These are phyloP conservation scores for Synergus gifuensis DNA, from an alignment of 2,888 invertebrate genomes.

Conservation along the genomic window DNA sequence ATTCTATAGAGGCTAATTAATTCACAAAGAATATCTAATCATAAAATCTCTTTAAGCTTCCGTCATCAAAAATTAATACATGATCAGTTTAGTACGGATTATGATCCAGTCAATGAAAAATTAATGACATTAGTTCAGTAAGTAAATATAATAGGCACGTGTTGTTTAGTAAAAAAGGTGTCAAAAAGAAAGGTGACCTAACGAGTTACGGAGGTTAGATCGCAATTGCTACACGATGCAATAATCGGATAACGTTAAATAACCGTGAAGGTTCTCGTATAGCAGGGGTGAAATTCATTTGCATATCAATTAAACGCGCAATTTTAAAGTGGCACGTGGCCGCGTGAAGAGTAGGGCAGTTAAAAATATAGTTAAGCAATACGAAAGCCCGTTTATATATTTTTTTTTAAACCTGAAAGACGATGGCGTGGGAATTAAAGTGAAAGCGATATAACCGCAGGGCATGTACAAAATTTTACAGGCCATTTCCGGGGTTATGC, in stretches of 20 bases:
- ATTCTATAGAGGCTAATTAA: not conserved
- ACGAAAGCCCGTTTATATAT: not conserved
- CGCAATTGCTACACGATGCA: conserved; percentile 6
- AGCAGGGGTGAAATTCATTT: conserved; percentile 23
- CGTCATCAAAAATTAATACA: not conserved
- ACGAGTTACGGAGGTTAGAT: conserved; percentile 10
- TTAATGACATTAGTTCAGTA: not conserved
- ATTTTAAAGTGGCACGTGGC: conserved; percentile 38
- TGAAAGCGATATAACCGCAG: not conserved
- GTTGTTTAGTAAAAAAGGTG: not conserved
- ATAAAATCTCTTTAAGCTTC: not conserved
- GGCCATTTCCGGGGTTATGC: conserved; percentile 60
- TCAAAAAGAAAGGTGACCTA: not conserved
- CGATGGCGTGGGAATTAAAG: conserved; percentile 1
- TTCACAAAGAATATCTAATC: not conserved
- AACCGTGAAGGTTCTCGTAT: conserved; percentile 18
- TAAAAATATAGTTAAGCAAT: conserved; percentile 10
- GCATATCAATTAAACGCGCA: conserved; percentile 35
- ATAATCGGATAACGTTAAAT: conserved; percentile 37
- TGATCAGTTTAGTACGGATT: not conserved
- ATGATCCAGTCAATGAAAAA: not conserved
- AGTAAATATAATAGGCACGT: not conserved
- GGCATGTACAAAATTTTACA: conserved; percentile 57
- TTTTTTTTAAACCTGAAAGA: not conserved
- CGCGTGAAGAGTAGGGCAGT: not conserved